Evolutionary conservation across 2,797 vertebrate species (phyloP).

Genomic region (Lycodopsis pacificus): DNA sequence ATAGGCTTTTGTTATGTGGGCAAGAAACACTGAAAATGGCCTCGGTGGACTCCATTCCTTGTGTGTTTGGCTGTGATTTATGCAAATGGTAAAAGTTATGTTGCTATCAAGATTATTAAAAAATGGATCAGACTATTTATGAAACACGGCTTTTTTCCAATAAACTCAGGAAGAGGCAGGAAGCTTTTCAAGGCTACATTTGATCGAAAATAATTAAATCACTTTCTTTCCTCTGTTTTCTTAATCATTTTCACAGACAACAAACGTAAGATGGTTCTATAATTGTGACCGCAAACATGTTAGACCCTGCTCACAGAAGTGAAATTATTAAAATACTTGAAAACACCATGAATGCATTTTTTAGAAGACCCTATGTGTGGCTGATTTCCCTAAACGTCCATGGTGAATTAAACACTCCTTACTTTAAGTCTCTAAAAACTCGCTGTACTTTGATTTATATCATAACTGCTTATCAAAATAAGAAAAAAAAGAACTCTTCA

Average conservation of each 20-base stretch:
- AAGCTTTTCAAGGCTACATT: constrained; percentile 2
- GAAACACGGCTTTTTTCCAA: neutral
- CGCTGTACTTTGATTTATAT: constrained; percentile 9
- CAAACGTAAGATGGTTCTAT: neutral
- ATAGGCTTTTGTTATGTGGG: constrained; percentile 26
- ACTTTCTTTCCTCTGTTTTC: neutral
- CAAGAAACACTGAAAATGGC: constrained; percentile 15
- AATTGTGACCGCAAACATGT: neutral
- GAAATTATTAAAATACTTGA: neutral
- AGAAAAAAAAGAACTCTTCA: neutral
- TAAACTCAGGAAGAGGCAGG: neutral
- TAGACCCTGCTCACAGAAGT: neutral
- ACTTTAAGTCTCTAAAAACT: constrained; percentile 5
- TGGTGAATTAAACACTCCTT: neutral
- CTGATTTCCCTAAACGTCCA: neutral
- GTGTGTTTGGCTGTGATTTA: constrained; percentile 3
- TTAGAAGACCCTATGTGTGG: neutral
- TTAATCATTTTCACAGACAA: constrained; percentile 1
- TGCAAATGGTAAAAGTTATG: neutral
- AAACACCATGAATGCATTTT: neutral
- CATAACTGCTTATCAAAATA: constrained; percentile 12
- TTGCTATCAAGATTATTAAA: neutral
- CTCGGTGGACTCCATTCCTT: neutral
- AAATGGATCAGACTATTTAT: neutral
- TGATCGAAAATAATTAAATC: neutral